These are phyloP conservation scores for Glyphotaelius pellucidus DNA, from an alignment of 2,888 invertebrate species.

Conservation along the genomic window DNA sequence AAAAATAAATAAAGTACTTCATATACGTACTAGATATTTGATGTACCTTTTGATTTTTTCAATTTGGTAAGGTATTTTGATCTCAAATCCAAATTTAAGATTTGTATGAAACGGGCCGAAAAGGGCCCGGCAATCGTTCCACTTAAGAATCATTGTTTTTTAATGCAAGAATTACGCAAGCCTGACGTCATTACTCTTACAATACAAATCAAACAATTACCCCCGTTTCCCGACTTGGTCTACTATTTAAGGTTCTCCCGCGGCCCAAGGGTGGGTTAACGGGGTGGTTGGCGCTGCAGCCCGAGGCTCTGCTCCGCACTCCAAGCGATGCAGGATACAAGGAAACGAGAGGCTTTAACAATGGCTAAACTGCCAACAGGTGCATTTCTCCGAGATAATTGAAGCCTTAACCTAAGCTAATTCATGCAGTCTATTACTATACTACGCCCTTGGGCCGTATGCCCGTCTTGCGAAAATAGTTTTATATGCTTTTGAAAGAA, in stretches of 20 bases:
- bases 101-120: too few relatives aligned
- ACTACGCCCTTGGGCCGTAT: slow-evolving; percentile 25
- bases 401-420: slow-evolving; percentile 60
- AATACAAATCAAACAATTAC: slow-evolving; percentile 36
- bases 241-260: neutral
- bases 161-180: neutral
- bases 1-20: too few relatives aligned
- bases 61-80: too few relatives aligned
- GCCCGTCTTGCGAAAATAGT: neutral
- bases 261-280: neutral
- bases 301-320: neutral
- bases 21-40: too few relatives aligned
- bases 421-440: slow-evolving; percentile 62
- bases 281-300: neutral
- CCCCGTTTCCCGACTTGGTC: neutral
- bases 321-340: neutral
- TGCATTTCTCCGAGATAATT: slow-evolving; percentile 63
- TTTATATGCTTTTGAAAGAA: neutral
- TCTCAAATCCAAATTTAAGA: too few relatives aligned
- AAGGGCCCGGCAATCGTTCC: too few relatives aligned
- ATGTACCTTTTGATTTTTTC: too few relatives aligned
- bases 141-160: neutral
- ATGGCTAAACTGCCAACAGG: slow-evolving; percentile 57
- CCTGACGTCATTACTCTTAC: slow-evolving; percentile 8
- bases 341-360: slow-evolving; percentile 35